These are phyloP conservation scores for Synergus gifuensis DNA, from an alignment of 2,888 invertebrate genomes.

Conservation along the genomic window DNA sequence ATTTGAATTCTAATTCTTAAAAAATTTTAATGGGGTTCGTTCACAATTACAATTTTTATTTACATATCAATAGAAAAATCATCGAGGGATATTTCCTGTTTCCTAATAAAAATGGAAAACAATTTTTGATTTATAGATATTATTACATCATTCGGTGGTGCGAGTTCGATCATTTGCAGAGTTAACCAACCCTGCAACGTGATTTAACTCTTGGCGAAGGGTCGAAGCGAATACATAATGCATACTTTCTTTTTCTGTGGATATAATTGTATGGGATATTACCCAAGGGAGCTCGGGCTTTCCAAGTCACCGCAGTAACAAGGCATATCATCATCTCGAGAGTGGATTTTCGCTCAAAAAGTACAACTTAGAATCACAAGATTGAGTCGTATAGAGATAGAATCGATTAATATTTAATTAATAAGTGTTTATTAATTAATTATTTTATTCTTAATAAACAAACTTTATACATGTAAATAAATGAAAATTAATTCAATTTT, in stretches of 20 bases:
- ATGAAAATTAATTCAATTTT: background rate
- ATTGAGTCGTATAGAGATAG: background rate
- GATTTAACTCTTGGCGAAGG: slow-evolving; percentile 65
- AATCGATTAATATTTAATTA: no score
- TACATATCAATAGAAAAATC: no score
- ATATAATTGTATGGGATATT: slow-evolving; percentile 77
- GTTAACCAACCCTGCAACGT: slow-evolving; percentile 75
- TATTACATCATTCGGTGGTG: slow-evolving; percentile 14
- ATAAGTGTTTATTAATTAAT: no score
- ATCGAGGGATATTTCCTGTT: background rate
- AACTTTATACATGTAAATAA: background rate
- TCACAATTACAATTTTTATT: no score
- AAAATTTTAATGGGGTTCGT: no score
- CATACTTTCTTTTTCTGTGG: slow-evolving; percentile 70
- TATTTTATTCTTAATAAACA: background rate
- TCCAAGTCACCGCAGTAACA: slow-evolving; percentile 72
- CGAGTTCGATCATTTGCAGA: slow-evolving; percentile 71
- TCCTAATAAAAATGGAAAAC: background rate
- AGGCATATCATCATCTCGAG: slow-evolving; percentile 72
- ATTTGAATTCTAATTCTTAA: no score
- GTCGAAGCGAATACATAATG: slow-evolving; percentile 69
- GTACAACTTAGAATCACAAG: slow-evolving; percentile 12
- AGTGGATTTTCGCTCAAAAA: slow-evolving; percentile 45
- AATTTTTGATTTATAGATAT: slow-evolving; percentile 1
- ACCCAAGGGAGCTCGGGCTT: slow-evolving; percentile 71